Evolutionary conservation across 1,140 invertebrate genomes (phyloP).

Genomic region (Idris sp.): DNA sequence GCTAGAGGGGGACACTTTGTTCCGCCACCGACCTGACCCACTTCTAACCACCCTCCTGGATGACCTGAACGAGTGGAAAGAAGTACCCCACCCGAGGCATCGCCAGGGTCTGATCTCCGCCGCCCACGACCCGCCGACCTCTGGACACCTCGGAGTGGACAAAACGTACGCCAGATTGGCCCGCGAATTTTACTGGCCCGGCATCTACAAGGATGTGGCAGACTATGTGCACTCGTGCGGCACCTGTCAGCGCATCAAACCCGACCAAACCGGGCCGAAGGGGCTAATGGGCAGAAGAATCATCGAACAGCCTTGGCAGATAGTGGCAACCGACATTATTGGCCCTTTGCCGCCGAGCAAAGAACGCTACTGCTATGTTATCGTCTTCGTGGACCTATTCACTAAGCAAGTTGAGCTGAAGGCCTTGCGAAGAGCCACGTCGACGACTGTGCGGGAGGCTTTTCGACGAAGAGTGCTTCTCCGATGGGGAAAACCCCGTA

Average conservation of each 20-base stretch:
- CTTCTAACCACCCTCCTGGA: too few species aligned
- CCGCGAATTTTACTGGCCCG: neutral
- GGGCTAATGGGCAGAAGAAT: neutral
- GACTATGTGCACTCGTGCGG: neutral
- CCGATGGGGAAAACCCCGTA: conserved; percentile 4
- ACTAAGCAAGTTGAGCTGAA: conserved; percentile 1
- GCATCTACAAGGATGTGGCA: neutral
- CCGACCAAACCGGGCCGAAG: neutral
- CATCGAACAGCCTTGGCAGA: neutral
- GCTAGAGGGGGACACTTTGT: too few species aligned
- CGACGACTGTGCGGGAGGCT: neutral
- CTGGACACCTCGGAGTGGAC: neutral
- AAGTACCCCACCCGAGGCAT: neutral
- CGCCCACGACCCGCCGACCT: neutral
- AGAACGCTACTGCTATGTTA: neutral
- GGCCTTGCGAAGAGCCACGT: neutral
- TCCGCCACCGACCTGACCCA: too few species aligned
- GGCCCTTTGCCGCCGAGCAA: conserved; percentile 1
- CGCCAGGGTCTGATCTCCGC: neutral
- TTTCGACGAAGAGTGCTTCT: neutral
- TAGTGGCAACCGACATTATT: neutral
- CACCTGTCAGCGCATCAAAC: neutral
- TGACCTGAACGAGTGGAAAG: too few species aligned
- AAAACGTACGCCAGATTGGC: conserved; percentile 1
- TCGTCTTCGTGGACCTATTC: neutral